Percentiles rank a stretch among this genome's conserved stretches.
Conservation (phyloP, 35 echinoderm and acorn worm species). For the Strongylocentrotus purpuratus region DNA sequence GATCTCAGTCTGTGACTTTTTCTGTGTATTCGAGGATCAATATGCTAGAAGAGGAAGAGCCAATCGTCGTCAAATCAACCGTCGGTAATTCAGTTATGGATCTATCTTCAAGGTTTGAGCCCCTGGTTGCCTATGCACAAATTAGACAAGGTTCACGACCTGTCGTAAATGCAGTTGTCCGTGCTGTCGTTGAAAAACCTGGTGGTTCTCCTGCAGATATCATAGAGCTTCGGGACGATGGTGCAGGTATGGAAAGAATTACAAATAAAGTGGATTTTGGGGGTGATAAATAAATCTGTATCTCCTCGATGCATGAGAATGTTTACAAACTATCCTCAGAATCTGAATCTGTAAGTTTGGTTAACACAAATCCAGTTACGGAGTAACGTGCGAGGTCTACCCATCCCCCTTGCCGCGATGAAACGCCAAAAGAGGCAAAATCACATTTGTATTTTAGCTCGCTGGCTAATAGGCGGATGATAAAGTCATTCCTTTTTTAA, state of each 20-base stretch:
- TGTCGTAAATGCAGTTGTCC: neutral
- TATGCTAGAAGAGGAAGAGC: neutral
- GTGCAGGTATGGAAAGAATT: neutral
- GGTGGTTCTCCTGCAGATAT: neutral
- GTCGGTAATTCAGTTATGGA: neutral
- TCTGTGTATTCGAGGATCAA: neutral
- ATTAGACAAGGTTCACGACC: neutral
- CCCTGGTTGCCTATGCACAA: neutral
- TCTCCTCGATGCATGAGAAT: neutral
- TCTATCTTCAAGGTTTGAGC: neutral
- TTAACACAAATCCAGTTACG: neutral
- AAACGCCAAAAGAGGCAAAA: no score
- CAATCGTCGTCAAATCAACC: neutral
- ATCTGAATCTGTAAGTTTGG: neutral
- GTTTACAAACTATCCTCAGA: neutral
- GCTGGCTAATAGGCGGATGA: no score
- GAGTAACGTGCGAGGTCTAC: neutral
- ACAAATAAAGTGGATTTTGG: neutral
- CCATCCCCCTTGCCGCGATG: no score
- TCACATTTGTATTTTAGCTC: no score
- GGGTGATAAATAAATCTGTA: neutral
- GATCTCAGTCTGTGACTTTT: neutral
- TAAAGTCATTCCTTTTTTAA: no score
- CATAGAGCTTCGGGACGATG: neutral
- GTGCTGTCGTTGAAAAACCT: neutral